A percentile compares a stretch with the other conserved stretches of the same genome.
Evolutionary conservation across 64 coral and sea anemone genomes (phyloP).

Genomic region (Montipora sp.): DNA sequence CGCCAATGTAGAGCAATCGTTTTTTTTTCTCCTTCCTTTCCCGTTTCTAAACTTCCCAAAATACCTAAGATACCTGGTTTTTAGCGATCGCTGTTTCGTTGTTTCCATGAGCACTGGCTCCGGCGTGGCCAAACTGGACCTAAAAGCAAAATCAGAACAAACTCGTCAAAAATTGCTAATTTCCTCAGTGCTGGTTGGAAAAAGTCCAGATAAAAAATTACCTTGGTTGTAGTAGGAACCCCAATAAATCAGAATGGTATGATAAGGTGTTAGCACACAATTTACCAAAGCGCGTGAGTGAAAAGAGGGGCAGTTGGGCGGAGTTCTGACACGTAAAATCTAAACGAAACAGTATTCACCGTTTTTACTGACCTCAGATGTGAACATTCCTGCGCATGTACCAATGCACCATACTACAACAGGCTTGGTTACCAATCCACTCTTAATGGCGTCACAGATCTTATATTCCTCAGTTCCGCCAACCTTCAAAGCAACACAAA

Average conservation of each 20-base stretch:
- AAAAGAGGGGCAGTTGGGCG: not conserved
- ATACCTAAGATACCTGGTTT: slow-evolving; percentile 34
- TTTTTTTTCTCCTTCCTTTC: not conserved
- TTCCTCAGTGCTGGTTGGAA: not conserved
- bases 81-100: slow-evolving; percentile 96
- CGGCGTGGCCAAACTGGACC: slow-evolving; percentile 99
- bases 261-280: too few relatives aligned
- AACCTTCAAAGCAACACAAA: slow-evolving; percentile 49
- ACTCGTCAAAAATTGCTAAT: not conserved
- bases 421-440: slow-evolving; percentile 86
- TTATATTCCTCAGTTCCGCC: slow-evolving; percentile 96
- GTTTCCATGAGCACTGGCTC: slow-evolving; percentile 92
- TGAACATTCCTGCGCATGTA: slow-evolving; percentile 95
- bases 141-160: slow-evolving; percentile 1
- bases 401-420: slow-evolving; percentile 95
- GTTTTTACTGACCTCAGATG: slow-evolving; percentile 79
- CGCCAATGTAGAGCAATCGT: too few relatives aligned
- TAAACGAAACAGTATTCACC: not conserved
- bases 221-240: too few relatives aligned
- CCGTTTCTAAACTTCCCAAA: not conserved
- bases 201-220: too few relatives aligned
- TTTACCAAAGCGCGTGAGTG: not conserved
- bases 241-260: too few relatives aligned
- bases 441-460: slow-evolving; percentile 87
- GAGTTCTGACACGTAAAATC: not conserved